Conservation (phyloP, 2,888 invertebrate species). For the Leptinotarsa tumamoca region DNA sequence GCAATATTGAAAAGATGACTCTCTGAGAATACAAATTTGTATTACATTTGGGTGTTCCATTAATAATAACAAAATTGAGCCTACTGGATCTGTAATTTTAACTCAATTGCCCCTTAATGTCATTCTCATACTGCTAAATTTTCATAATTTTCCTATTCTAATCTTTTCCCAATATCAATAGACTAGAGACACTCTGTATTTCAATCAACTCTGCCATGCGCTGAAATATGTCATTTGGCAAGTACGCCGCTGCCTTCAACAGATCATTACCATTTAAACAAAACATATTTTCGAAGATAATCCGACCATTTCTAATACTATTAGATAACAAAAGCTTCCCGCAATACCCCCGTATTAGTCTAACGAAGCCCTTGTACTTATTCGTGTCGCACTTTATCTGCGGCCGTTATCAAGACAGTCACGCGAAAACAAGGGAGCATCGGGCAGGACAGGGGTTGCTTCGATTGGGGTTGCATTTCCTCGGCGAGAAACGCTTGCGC, state of each 20-base stretch:
- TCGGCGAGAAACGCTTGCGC: conserved; percentile 24
- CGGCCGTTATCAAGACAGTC: conserved; percentile 35
- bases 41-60: no score
- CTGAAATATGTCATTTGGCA: background rate
- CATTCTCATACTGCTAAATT: no score
- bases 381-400: conserved; percentile 27
- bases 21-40: no score
- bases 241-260: conserved; percentile 6
- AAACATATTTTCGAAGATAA: conserved; percentile 26
- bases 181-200: no score
- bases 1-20: no score
- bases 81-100: no score
- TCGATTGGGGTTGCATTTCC: conserved; percentile 31
- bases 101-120: no score
- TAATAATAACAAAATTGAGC: no score
- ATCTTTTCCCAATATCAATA: no score
- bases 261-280: conserved; percentile 13
- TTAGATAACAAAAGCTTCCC: conserved; percentile 27
- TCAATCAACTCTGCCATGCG: background rate
- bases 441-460: conserved; percentile 21
- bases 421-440: conserved; percentile 27
- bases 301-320: conserved; percentile 21
- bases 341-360: conserved; percentile 1
- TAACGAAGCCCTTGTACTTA: conserved; percentile 16
- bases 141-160: no score